phyloP scores from a whole-genome alignment of 2,797 vertebrate species.

The Octomys mimax region DNA sequence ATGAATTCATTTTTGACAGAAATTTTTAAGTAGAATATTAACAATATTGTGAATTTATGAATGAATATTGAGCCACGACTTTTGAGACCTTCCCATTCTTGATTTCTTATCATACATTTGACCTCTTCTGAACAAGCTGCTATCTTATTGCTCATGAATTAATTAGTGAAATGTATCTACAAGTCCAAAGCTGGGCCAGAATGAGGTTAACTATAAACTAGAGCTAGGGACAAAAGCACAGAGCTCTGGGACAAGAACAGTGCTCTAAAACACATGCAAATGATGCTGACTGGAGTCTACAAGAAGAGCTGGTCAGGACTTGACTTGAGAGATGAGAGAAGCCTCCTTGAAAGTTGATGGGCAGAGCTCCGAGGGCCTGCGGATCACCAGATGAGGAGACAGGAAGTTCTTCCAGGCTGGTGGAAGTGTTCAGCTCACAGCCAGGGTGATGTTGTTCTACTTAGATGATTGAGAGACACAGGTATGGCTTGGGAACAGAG shows the following conservation, averaged over 20 bases:
- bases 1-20: neutral
- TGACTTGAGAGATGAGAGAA: neutral
- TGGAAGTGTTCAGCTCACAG: fast-evolving
- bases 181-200: neutral
- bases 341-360: neutral
- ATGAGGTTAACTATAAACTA: neutral
- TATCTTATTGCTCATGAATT: neutral
- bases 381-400: neutral
- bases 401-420: neutral
- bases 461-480: neutral
- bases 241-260: neutral
- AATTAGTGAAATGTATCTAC: neutral
- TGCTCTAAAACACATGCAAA: neutral
- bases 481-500: neutral
- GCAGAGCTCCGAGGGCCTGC: fast-evolving
- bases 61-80: neutral
- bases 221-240: neutral
- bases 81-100: neutral
- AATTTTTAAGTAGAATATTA: neutral
- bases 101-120: neutral
- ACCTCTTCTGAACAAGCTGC: neutral
- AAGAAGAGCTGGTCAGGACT: neutral
- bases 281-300: no score
- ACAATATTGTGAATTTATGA: neutral
- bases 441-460: fast-evolving